A percentile compares a stretch with the other conserved stretches of the same genome.
Conservation (phyloP, 37 sponge, comb jelly and placozoan species). For the Ephydatia muelleri region DNA sequence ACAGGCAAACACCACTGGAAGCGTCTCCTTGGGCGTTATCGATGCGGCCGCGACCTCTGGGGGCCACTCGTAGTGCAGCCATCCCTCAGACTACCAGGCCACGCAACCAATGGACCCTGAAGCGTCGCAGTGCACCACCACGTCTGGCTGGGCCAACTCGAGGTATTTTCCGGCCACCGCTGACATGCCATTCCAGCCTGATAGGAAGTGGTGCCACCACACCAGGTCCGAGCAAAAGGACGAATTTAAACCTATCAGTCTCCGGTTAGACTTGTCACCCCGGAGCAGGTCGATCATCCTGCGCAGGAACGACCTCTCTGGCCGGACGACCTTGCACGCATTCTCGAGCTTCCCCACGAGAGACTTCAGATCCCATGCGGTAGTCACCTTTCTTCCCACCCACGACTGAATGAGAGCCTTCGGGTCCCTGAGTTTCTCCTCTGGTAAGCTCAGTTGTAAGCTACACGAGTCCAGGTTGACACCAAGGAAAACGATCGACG, state of each 20-base stretch:
- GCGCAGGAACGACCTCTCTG: conserved; percentile 10
- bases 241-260: neutral
- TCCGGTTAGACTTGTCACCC: neutral
- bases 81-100: neutral
- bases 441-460: conserved; percentile 20
- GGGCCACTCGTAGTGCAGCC: neutral
- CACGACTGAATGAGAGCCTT: neutral
- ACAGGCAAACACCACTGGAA: conserved; percentile 27
- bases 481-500: conserved; percentile 15
- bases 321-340: conserved; percentile 12
- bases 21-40: conserved; percentile 39
- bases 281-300: neutral
- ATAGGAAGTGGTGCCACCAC: conserved; percentile 28
- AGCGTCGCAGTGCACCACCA: neutral
- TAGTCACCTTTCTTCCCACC: neutral
- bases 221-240: conserved; percentile 11
- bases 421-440: conserved; percentile 20
- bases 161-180: neutral
- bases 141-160: neutral
- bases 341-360: conserved; percentile 9
- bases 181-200: conserved; percentile 14
- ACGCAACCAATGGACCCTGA: neutral
- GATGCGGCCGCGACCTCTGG: neutral
- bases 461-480: conserved; percentile 14
- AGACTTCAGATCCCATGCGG: neutral